Evolutionary conservation across 2,113 vertebrate species (phyloP).

Genomic region (Zosterops hypoxanthus): DNA sequence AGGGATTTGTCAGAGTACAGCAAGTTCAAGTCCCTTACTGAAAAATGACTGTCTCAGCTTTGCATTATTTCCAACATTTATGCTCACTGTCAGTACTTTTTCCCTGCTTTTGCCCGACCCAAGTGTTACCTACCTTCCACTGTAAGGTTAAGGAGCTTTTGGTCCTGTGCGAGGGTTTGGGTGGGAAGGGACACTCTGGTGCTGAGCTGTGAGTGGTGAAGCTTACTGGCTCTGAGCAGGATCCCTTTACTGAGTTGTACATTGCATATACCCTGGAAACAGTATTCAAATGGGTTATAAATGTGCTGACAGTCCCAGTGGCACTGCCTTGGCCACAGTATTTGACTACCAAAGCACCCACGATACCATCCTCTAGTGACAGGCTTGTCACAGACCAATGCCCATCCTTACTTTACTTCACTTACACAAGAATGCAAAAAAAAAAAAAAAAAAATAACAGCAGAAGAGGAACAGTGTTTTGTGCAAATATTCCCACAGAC

Average conservation of each 20-base stretch:
- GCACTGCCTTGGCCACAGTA: not conserved
- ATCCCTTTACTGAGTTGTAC: conserved; percentile 91
- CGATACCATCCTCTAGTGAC: fast-evolving
- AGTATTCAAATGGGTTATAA: not conserved
- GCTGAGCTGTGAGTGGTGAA: conserved; percentile 93
- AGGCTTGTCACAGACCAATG: not conserved
- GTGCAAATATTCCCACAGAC: not conserved
- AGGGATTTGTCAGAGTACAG: conserved; percentile 3
- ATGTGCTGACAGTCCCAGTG: not conserved
- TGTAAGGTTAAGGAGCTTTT: conserved; percentile 93
- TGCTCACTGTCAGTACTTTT: not conserved
- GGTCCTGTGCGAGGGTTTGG: conserved; percentile 90
- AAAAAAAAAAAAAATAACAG: not conserved
- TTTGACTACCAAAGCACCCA: not conserved
- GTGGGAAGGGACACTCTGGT: conserved; percentile 88
- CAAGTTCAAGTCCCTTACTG: not conserved
- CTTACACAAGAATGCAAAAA: not conserved
- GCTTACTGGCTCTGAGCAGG: conserved; percentile 86
- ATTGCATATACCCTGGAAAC: conserved; percentile 84
- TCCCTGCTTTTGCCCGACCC: not conserved
- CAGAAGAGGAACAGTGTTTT: not conserved
- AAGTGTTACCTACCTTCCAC: conserved; percentile 87
- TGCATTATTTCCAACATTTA: not conserved
- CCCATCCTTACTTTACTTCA: not conserved
- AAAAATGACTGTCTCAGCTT: not conserved